Conservation (phyloP, 2,113 vertebrate species). For the Platycercus adscitus region DNA sequence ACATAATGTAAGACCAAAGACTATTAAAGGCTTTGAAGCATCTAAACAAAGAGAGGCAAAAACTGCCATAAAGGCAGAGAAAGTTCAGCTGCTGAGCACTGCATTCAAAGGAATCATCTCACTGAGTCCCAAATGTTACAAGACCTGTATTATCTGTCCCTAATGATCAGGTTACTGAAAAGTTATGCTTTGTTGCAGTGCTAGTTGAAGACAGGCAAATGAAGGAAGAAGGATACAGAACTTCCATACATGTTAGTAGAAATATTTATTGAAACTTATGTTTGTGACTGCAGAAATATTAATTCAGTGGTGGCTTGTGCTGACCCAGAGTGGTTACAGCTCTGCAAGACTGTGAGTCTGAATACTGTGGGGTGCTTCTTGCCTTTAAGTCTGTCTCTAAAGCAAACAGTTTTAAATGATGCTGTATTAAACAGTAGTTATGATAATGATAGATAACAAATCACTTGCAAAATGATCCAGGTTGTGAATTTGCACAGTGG, state of each 20-base stretch:
- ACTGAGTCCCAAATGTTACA: background rate
- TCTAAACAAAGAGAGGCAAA: background rate
- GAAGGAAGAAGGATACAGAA: background rate
- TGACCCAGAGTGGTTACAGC: background rate
- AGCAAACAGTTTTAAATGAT: background rate
- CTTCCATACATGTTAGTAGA: background rate
- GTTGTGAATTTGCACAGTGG: background rate
- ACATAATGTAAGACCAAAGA: background rate
- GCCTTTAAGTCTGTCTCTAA: background rate
- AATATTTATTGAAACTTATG: background rate
- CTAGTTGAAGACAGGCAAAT: background rate
- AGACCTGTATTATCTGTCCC: background rate
- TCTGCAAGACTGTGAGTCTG: background rate
- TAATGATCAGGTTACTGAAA: background rate
- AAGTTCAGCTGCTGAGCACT: background rate
- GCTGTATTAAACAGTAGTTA: background rate
- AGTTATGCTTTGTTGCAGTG: background rate
- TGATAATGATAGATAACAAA: background rate
- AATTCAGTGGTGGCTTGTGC: background rate
- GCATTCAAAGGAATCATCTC: background rate
- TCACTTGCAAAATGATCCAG: background rate
- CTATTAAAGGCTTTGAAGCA: background rate
- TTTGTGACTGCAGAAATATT: background rate
- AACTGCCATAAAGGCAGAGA: background rate
- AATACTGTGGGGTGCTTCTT: background rate